phyloP scores from a whole-genome alignment of 2,113 vertebrate genomes.

The Laticauda laticaudata region DNA sequence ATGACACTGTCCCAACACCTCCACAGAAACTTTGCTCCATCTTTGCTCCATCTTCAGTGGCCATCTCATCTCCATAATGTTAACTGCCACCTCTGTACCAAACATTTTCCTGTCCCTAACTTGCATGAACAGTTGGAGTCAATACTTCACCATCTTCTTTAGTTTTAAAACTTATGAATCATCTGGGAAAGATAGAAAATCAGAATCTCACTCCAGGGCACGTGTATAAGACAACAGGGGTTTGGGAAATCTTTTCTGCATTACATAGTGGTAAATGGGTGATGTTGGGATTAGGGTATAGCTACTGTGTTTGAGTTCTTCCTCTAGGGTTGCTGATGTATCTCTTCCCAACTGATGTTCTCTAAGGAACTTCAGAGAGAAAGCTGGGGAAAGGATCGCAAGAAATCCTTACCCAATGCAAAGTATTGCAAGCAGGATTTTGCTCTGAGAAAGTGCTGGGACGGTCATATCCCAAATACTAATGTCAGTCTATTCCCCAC shows the following conservation, averaged over 20 bases:
- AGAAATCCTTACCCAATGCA: background rate
- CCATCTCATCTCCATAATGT: background rate
- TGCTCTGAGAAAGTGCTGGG: background rate
- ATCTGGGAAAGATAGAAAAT: background rate
- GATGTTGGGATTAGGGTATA: background rate
- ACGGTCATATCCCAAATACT: background rate
- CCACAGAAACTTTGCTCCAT: background rate
- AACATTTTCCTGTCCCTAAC: background rate
- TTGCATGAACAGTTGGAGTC: background rate
- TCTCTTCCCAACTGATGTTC: background rate
- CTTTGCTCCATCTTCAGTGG: background rate
- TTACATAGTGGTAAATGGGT: background rate
- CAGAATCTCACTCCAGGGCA: background rate
- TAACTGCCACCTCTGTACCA: background rate
- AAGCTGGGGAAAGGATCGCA: background rate
- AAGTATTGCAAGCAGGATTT: background rate
- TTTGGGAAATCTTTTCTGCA: background rate
- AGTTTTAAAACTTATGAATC: background rate
- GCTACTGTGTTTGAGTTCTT: background rate
- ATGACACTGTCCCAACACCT: background rate
- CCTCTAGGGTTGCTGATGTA: background rate
- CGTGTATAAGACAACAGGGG: background rate
- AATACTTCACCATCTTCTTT: background rate
- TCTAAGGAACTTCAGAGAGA: background rate
- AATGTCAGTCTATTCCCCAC: background rate